Evolutionary conservation across 2,113 vertebrate species (phyloP).

Genomic region (Phasianus colchicus): DNA sequence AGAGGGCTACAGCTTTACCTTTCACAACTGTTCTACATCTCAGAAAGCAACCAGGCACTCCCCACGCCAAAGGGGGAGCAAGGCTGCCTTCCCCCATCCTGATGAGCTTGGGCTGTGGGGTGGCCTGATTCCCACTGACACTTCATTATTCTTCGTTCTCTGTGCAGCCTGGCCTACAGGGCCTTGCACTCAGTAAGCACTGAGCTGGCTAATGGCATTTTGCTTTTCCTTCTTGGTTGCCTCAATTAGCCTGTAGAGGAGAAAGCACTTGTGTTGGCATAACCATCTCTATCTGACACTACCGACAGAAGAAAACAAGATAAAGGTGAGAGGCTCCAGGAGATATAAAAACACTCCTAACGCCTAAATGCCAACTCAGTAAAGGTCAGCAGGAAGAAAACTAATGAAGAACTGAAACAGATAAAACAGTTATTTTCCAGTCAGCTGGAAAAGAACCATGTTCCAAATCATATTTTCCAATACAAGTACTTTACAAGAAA

Average conservation of each 20-base stretch:
- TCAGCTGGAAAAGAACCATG: not conserved
- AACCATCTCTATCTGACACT: not conserved
- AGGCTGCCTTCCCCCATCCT: not conserved
- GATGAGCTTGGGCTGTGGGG: not conserved
- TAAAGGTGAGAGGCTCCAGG: not conserved
- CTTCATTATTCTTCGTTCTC: not conserved
- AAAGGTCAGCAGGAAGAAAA: constrained; percentile 18
- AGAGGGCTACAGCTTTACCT: not conserved
- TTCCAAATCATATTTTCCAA: not conserved
- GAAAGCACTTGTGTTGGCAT: not conserved
- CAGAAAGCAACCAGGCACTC: not conserved
- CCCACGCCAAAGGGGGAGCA: not conserved
- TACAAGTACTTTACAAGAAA: rapidly evolving
- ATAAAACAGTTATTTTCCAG: not conserved
- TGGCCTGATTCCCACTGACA: not conserved
- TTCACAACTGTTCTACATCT: not conserved
- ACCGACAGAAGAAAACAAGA: not conserved
- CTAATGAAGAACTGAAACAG: not conserved
- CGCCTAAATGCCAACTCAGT: not conserved
- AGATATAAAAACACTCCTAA: not conserved
- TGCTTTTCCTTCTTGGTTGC: not conserved
- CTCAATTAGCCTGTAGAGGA: not conserved
- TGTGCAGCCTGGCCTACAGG: not conserved
- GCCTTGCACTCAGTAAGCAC: not conserved
- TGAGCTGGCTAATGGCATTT: rapidly evolving